phyloP scores from a whole-genome alignment of 2,888 invertebrate genomes.

The Zaprionus obscuricornis region DNA sequence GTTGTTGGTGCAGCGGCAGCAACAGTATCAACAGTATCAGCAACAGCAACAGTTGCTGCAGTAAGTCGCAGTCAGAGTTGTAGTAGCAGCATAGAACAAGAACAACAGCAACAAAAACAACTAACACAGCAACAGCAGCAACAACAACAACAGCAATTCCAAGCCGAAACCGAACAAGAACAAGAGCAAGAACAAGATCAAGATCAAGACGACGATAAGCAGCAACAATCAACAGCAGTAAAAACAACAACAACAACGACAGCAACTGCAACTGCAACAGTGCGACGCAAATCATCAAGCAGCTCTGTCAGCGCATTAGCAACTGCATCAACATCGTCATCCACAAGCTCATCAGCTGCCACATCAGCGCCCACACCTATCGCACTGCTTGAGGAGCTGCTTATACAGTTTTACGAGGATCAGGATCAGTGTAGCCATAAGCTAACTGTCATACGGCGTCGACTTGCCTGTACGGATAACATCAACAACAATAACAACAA shows the following conservation, averaged over 20 bases:
- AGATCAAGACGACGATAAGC: neutral
- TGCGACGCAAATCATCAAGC: slow-evolving; percentile 74
- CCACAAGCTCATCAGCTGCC: slow-evolving; percentile 24
- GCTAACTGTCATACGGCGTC: slow-evolving; percentile 76
- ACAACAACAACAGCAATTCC: too few species aligned
- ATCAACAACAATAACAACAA: slow-evolving; percentile 42
- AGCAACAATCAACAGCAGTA: slow-evolving; percentile 8
- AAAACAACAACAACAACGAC: slow-evolving; percentile 20
- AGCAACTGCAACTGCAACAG: slow-evolving; percentile 52
- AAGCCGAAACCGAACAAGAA: too few species aligned
- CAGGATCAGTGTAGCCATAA: slow-evolving; percentile 78
- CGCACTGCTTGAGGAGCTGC: slow-evolving; percentile 80
- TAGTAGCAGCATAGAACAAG: slow-evolving; percentile 39
- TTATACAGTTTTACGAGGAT: slow-evolving; percentile 83
- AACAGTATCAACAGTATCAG: slow-evolving; percentile 18
- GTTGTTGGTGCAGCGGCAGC: slow-evolving; percentile 52
- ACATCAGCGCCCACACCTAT: slow-evolving; percentile 53
- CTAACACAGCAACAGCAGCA: too few species aligned
- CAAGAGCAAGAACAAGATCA: too few species aligned
- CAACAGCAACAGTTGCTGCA: slow-evolving; percentile 18
- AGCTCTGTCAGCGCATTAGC: slow-evolving; percentile 47
- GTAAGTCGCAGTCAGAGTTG: slow-evolving; percentile 39
- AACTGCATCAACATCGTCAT: slow-evolving; percentile 35
- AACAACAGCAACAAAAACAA: too few species aligned
- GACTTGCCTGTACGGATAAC: slow-evolving; percentile 48